A percentile compares a stretch with the other conserved stretches of the same genome.
These are phyloP conservation scores for Alentia gelatinosa DNA, from an alignment of 2,888 invertebrate species.

Conservation along the genomic window DNA sequence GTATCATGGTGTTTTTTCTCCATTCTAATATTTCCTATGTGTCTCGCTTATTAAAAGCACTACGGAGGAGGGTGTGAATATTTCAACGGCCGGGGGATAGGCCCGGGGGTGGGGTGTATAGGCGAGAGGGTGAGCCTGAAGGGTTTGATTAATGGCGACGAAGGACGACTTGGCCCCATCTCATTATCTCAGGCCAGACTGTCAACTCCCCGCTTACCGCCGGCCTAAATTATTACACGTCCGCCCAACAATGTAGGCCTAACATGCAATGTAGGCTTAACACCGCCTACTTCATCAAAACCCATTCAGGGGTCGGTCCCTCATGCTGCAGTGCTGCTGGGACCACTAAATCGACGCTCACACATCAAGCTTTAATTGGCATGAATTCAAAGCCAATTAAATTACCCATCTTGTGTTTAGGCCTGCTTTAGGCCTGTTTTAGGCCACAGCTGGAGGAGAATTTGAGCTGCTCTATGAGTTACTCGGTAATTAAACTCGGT, in stretches of 20 bases:
- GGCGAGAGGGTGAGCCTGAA: background rate
- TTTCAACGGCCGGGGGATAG: background rate
- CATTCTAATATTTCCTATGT: background rate
- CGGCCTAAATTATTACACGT: constrained; percentile 22
- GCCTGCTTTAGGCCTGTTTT: background rate
- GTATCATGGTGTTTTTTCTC: background rate
- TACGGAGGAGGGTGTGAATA: constrained; percentile 16
- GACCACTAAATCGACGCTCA: background rate
- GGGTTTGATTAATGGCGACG: background rate
- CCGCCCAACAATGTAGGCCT: constrained; percentile 19
- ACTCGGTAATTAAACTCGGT: no score
- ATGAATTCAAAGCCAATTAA: background rate
- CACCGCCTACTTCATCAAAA: background rate
- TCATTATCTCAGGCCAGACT: constrained; percentile 1
- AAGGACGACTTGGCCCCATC: background rate
- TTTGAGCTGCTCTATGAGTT: no score
- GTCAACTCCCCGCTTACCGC: constrained; percentile 9
- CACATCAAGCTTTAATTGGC: constrained; percentile 2
- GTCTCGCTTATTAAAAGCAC: background rate
- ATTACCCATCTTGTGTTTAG: no score
- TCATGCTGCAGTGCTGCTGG: background rate
- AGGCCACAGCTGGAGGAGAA: no score
- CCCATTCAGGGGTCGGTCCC: background rate
- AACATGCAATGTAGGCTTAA: constrained; percentile 11
- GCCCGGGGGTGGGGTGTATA: background rate